Base-by-base conservation (phyloP, 64 coral and sea anemone species). In the Trachythela sp. region DNA sequence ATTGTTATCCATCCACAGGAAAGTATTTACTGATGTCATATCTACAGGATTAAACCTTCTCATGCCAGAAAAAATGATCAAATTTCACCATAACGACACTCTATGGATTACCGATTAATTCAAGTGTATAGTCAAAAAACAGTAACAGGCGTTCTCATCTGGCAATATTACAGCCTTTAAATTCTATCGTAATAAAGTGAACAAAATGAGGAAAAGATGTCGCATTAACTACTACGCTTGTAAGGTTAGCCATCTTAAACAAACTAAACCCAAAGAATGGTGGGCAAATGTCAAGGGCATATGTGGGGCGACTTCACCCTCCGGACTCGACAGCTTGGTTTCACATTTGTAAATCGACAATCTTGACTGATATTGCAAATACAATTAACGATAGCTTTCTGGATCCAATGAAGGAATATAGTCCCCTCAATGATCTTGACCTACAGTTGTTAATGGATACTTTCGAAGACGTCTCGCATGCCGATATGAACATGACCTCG, bases 21-120 rank as follows among this genome's bases (percentile, higher is more conserved):
- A 38, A 77, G 29, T 77, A 38, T 77, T 77, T n/a, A 77, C 71
- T 35, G 71, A 38, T 4, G 26, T 77, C 4, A 77, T 77, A 32
- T 35, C 29, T 26, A 77, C 71, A 3, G 71, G 71, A 35, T n/a
- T 77, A 32, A 77, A 77, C 36, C 36, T 35, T 38, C 3, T 77
- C 71, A 77, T 77, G 71, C 71, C 71, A 38, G 71, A 77, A 77
- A 77, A 77, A 38, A 6, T 38, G 36, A 38, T 77, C 71, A 77
- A 32, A 32, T 2, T 77, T 38, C 36, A 35, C 17, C 71, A 77
- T 35, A 77, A 77, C 17, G 71, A 77, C 71, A 4, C 71, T 15
- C 71, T n/a, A 77, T 77, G 71, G 7, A 77, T 77, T 17, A 77
- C 7, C 26, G 7, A 77, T 2, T 4, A 77, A 3, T 38, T 77